These are phyloP conservation scores for Bolborhynchus lineola DNA, from an alignment of 2,113 vertebrate species.

Conservation along the genomic window DNA sequence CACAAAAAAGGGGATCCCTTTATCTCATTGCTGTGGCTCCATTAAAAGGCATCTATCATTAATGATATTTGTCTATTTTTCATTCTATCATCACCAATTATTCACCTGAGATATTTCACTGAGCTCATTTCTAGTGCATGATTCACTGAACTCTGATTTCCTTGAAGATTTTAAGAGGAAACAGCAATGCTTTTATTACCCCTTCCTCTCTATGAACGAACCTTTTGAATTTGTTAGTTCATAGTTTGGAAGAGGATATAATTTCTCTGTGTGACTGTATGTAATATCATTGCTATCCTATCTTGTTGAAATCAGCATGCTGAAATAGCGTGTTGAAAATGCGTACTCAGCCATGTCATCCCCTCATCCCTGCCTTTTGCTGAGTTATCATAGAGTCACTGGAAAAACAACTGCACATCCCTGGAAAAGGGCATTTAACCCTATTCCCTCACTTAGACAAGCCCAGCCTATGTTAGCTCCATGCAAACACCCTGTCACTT, in stretches of 20 bases:
- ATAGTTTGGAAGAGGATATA: background rate
- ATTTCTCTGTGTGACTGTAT: background rate
- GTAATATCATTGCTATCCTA: background rate
- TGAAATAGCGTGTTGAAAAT: background rate
- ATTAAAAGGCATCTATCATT: slow-evolving; percentile 20
- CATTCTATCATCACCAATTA: background rate
- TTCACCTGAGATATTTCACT: background rate
- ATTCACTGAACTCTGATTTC: slow-evolving; percentile 23
- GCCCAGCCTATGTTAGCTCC: background rate
- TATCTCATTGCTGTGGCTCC: background rate
- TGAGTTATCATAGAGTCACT: background rate
- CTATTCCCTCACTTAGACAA: background rate
- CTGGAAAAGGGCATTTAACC: background rate
- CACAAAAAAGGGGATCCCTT: background rate
- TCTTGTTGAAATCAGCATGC: background rate
- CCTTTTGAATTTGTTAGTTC: background rate
- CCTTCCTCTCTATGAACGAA: background rate
- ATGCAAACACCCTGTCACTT: background rate
- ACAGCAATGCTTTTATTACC: background rate
- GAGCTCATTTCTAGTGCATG: background rate
- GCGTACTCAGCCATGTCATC: background rate
- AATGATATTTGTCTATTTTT: slow-evolving; percentile 9
- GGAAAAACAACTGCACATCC: background rate
- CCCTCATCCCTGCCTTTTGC: background rate
- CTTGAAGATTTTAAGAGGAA: slow-evolving; percentile 36